Conservation (phyloP, 2,797 vertebrate genomes). For the Mionectes olivaceus region DNA sequence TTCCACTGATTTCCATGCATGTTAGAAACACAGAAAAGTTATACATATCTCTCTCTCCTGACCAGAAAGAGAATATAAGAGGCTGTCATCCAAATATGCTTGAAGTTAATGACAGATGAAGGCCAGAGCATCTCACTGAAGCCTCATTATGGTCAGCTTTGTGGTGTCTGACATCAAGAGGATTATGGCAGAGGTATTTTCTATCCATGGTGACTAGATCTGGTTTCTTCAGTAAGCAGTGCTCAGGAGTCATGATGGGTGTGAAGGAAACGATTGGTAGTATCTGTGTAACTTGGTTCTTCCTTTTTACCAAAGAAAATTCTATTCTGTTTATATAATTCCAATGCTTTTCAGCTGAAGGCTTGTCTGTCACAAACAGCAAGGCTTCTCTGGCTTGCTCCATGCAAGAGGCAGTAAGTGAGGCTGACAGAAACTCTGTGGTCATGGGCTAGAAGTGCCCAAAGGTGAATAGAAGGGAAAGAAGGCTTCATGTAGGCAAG, state of each 20-base stretch:
- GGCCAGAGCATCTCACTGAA: background rate
- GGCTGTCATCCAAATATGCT: background rate
- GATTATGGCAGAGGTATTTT: background rate
- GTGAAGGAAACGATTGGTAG: background rate
- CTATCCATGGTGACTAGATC: background rate
- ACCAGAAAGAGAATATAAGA: background rate
- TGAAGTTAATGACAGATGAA: background rate
- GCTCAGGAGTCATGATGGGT: background rate
- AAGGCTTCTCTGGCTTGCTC: background rate
- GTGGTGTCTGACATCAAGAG: background rate
- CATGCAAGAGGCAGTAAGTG: background rate
- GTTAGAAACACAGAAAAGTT: background rate
- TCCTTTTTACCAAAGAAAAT: background rate
- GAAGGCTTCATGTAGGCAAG: background rate
- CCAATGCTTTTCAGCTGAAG: background rate
- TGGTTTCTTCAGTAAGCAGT: background rate
- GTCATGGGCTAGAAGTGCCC: background rate
- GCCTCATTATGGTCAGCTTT: background rate
- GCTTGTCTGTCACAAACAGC: background rate
- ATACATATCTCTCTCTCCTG: fast-evolving
- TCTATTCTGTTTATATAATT: background rate
- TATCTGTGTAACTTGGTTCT: background rate
- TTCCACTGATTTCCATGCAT: background rate
- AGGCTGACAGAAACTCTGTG: background rate
- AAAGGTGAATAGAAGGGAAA: background rate